Evolutionary conservation across 37 sponge, comb jelly and placozoan species (phyloP), one percentile per base, ranked within the genome.

Genomic region (Dysidea cf. avara): DNA sequence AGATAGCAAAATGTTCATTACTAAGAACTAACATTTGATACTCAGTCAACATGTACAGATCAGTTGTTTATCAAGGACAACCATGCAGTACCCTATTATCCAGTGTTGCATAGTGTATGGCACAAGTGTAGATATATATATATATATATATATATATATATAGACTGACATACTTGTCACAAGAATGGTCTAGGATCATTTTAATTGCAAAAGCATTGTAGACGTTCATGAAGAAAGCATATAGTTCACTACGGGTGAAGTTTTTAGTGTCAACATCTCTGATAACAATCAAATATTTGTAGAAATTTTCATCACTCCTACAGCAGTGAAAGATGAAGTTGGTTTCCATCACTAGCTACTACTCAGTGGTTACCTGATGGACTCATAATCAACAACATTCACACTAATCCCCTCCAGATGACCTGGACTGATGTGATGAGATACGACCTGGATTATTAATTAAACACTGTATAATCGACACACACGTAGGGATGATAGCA

Each of bases 151-250:
- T n/a, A n/a, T n/a, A n/a, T n/a, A n/a, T n/a, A n/a, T n/a, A n/a
- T n/a, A n/a, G n/a, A n/a, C n/a, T n/a, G n/a, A n/a, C n/a, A n/a
- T n/a, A n/a, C n/a, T n/a, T 70, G 22, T 38, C 38, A 53, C 89
- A 88, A 6, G 89, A 83, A 43, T 88, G 89, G 13, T 88, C 65
- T 20, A 88, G 78, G 28, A 88, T 81, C 89, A 88, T 88, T 43
- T 76, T 81, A 24, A 88, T 88, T 51, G 89, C 89, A 32, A 88
- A 46, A 1, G 83, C 83, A 81, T 88, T 88, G 74, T 88, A 88
- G 34, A 77, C 83, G 65, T 88, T 88, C 60, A 82, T 88, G 77
- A 82, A 88, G 73, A 81, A 81, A 34, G 83, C 83, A 43, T 88
- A 88, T 0, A 62, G 51, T 7, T 57, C 66, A 68, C 77, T 72